phyloP scores from a whole-genome alignment of 2,113 vertebrate species.

The Campylorhamphus procurvoides region DNA sequence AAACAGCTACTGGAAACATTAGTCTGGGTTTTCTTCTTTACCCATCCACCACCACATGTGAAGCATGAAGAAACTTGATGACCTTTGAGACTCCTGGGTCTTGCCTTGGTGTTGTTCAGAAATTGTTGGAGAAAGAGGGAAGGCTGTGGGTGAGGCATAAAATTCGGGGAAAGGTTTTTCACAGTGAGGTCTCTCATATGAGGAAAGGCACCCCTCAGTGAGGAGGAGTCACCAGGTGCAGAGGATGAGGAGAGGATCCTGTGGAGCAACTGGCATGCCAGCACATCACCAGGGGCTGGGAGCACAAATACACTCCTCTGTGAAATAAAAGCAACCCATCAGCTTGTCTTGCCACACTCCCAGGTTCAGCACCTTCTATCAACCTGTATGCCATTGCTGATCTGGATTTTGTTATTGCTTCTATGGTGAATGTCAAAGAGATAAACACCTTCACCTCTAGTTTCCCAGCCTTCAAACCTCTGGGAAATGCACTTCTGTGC shows the following conservation, averaged over 20 bases:
- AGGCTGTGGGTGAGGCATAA: neutral
- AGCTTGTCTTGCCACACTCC: neutral
- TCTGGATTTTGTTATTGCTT: neutral
- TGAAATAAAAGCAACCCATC: neutral
- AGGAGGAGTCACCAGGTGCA: fast-evolving
- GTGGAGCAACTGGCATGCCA: neutral
- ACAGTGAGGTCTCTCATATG: neutral
- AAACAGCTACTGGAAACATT: neutral
- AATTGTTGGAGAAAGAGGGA: neutral
- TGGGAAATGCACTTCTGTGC: neutral
- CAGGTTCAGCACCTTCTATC: neutral
- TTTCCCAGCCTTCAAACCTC: neutral
- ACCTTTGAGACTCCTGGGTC: neutral
- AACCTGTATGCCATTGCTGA: neutral
- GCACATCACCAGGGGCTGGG: neutral
- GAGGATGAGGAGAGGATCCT: neutral
- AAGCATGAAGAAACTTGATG: neutral
- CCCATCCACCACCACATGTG: fast-evolving
- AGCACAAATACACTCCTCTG: neutral
- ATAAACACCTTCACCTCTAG: neutral
- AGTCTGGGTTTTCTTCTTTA: neutral
- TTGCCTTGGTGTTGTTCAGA: neutral
- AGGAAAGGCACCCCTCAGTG: fast-evolving
- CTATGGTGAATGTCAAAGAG: neutral
- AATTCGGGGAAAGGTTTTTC: neutral